Conservation (phyloP, 2,113 vertebrate genomes). For the Phodopus roborovskii region DNA sequence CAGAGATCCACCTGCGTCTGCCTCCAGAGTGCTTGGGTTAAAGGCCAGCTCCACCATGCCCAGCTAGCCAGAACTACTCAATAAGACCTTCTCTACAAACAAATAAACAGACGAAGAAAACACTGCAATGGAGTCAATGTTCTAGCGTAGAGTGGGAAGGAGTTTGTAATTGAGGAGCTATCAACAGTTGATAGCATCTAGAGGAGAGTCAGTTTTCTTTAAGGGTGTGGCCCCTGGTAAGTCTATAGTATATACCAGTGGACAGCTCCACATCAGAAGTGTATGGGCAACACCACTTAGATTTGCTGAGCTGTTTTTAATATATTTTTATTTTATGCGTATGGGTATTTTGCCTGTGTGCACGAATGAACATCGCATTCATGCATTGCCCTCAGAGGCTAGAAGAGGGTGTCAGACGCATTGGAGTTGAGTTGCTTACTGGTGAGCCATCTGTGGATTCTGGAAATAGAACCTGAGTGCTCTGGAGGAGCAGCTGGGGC, state of each 20-base stretch:
- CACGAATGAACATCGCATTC: neutral
- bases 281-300: neutral
- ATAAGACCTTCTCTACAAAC: neutral
- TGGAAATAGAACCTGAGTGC: neutral
- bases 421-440: neutral
- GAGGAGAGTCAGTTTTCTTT: neutral
- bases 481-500: neutral
- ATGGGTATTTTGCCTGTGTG: neutral
- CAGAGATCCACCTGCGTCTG: neutral
- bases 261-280: neutral
- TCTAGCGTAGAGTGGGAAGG: neutral
- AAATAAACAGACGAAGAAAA: neutral
- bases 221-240: neutral
- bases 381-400: neutral
- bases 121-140: neutral
- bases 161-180: neutral
- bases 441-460: neutral
- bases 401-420: neutral
- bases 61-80: neutral
- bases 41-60: neutral
- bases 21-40: neutral
- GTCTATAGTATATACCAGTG: neutral
- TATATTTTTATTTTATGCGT: neutral
- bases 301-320: neutral
- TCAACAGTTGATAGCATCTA: neutral